These are phyloP conservation scores for Aphodius granarius DNA, from an alignment of 2,888 invertebrate genomes.

Conservation along the genomic window DNA sequence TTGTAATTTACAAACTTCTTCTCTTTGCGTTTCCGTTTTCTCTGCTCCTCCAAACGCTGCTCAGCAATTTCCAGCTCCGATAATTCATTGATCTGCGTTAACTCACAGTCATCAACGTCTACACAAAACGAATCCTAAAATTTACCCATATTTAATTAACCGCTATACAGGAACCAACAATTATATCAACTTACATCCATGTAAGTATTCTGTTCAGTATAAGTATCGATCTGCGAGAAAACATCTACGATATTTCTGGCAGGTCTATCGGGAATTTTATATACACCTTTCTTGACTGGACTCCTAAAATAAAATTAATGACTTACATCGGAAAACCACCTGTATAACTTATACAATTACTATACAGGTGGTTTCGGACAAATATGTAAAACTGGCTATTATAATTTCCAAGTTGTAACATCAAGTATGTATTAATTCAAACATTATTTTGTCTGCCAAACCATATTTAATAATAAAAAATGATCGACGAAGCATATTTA, in stretches of 20 bases:
- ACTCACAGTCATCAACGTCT: conserved; percentile 58
- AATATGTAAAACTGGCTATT: too few relatives aligned
- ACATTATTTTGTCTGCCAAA: too few relatives aligned
- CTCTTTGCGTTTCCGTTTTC: conserved; percentile 43
- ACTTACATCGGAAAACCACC: neutral
- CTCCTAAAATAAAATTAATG: conserved; percentile 54
- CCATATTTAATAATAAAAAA: too few relatives aligned
- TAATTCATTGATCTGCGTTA: conserved; percentile 55
- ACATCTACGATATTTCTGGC: conserved; percentile 37
- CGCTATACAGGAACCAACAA: neutral
- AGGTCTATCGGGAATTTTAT: conserved; percentile 63
- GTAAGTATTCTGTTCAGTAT: conserved; percentile 42
- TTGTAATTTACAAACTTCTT: neutral
- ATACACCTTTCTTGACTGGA: conserved; percentile 58
- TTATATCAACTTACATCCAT: conserved; percentile 43
- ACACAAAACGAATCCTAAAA: conserved; percentile 69
- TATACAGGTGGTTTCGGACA: too few relatives aligned
- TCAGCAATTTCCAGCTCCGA: conserved; percentile 68
- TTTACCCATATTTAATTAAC: conserved; percentile 17
- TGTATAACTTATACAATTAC: too few relatives aligned
- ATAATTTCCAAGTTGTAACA: too few relatives aligned
- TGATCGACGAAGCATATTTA: too few relatives aligned
- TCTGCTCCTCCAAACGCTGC: conserved; percentile 55
- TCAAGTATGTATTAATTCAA: too few relatives aligned
- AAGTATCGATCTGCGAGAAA: conserved; percentile 44